A percentile compares a stretch with the other conserved stretches of the same genome.
These are phyloP conservation scores for Leptatherina wallacei DNA, from an alignment of 2,797 vertebrate species.

Conservation along the genomic window DNA sequence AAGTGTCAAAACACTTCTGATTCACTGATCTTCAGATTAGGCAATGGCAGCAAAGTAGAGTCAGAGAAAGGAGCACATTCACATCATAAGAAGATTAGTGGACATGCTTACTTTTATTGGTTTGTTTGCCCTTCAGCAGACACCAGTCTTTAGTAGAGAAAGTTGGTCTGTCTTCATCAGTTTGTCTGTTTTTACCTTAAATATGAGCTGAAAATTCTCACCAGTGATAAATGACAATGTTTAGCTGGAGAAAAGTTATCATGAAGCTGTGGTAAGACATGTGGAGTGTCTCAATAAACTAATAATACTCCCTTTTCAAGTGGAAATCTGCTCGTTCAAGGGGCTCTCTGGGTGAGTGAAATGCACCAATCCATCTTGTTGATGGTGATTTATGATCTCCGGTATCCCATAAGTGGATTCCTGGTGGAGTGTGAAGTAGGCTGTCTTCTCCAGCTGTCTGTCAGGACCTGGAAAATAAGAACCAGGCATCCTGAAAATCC, in stretches of 20 bases:
- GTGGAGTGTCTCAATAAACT: slow-evolving; percentile 48
- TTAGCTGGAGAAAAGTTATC: slow-evolving; percentile 50
- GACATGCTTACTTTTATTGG: slow-evolving; percentile 61
- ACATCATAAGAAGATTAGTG: slow-evolving; percentile 63
- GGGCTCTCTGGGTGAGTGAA: slow-evolving; percentile 40
- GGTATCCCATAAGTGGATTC: slow-evolving; percentile 51
- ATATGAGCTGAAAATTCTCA: slow-evolving; percentile 35
- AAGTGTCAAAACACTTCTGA: slow-evolving; percentile 70
- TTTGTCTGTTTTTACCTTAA: slow-evolving; percentile 65
- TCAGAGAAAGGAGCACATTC: slow-evolving; percentile 71
- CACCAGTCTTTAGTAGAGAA: slow-evolving; percentile 52
- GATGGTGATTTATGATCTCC: slow-evolving; percentile 63
- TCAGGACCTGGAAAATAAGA: slow-evolving; percentile 51
- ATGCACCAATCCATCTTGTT: slow-evolving; percentile 59
- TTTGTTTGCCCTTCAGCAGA: slow-evolving; percentile 52
- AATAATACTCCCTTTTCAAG: slow-evolving; percentile 36
- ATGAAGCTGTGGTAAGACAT: slow-evolving; percentile 29
- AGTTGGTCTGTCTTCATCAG: slow-evolving; percentile 51
- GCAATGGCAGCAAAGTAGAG: slow-evolving; percentile 36
- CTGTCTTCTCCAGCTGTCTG: slow-evolving; percentile 42
- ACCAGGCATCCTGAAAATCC: slow-evolving; percentile 37
- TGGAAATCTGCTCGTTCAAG: slow-evolving; percentile 31
- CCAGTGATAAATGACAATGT: slow-evolving; percentile 63
- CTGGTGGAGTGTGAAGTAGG: slow-evolving; percentile 37
- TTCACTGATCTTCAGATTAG: slow-evolving; percentile 66